Base-by-base conservation (phyloP, 2,888 invertebrate genomes). In the Taenaris catops region DNA sequence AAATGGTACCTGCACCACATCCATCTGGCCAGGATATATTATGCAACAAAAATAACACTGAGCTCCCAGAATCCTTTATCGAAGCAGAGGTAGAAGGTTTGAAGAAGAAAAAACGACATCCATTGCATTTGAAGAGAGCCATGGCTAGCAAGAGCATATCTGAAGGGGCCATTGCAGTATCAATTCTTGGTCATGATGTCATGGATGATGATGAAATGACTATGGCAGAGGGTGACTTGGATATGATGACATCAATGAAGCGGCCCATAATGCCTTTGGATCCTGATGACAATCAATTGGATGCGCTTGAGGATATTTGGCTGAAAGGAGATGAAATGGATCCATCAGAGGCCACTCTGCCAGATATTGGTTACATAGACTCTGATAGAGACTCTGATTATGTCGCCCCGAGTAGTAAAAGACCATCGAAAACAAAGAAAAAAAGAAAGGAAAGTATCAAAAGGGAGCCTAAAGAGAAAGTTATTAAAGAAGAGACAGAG, bases 11-110 rank as follows among this genome's bases (percentile, higher is more conserved):
- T 0, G 96, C 96, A 0, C 95, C 96, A 0, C 89, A 94, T 51
- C 96, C 96, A 0, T 91, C 94, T 2, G 92, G 93, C 10, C 90
- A 92, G 64, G 95, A 95, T 62, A 91, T 94, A 27, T 66, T 94
- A 18, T 94, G 94, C 64, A 94, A 94, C 59, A 94, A 92, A 57
- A 93, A 93, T 71, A 91, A 88, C 58, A 89, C 91, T 0, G 88
- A 91, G 44, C 65, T 93, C n/a, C 93, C 93, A 0, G 88, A 90
- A 40, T 89, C 90, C 10, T 92, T 90, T 52, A 70, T 92, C 17
- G 90, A 88, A 51, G 90, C 90, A 0, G 90, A 90, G 44, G 89
- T 86, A 8, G 89, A 89, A 40, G 74, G 76, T 0, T 51, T 70
- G 1, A 86, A 74, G 43, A 88, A 88, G 55, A 93, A 92, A 58